phyloP scores from a whole-genome alignment of 1,140 invertebrate species.

The Coptotermes formosanus region DNA sequence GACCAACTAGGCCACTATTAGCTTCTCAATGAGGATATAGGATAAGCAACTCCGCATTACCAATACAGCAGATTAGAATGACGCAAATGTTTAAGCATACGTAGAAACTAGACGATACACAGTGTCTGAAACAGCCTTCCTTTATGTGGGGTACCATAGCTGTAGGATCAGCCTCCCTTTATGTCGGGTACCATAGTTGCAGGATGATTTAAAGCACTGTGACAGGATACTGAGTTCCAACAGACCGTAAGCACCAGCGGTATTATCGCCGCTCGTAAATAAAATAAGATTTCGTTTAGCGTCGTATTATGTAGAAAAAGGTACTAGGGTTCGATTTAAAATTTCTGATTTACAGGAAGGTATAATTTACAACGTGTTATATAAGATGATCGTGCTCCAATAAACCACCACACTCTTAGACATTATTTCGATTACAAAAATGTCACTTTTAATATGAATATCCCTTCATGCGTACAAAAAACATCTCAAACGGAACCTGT shows the following conservation, averaged over 20 bases:
- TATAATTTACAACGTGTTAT: neutral
- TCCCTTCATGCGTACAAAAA: too few species aligned
- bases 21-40: too few species aligned
- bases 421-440: too few species aligned
- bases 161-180: neutral
- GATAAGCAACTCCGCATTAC: too few species aligned
- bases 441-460: too few species aligned
- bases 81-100: neutral
- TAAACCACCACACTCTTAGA: neutral
- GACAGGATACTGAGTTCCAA: neutral
- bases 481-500: too few species aligned
- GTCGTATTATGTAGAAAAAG: neutral
- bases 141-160: too few species aligned
- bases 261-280: neutral
- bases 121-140: neutral
- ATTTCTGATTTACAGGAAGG: neutral
- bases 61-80: neutral
- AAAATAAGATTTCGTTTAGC: conserved; percentile 4
- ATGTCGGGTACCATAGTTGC: too few species aligned
- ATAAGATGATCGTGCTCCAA: neutral
- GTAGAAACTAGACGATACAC: neutral
- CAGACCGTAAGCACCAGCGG: neutral
- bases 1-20: too few species aligned
- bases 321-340: neutral
- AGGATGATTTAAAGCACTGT: neutral